Conservation (phyloP, 2,113 vertebrate species). For the Callaeas wilsoni region DNA sequence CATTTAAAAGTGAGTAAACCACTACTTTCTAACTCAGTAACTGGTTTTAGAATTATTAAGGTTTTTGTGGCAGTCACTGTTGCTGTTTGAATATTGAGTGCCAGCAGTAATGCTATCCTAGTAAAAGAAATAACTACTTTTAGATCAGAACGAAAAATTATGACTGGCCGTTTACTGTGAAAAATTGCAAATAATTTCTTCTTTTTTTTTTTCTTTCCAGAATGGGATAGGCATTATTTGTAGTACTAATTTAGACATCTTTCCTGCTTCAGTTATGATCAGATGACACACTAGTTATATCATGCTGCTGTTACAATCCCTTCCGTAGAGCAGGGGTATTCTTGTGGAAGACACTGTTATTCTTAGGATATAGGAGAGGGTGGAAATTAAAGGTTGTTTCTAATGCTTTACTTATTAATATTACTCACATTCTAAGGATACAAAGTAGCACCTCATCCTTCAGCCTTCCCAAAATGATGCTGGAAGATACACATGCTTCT, state of each 20-base stretch:
- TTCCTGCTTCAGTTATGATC: background rate
- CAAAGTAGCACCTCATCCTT: background rate
- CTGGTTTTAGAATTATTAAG: background rate
- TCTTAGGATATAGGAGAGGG: background rate
- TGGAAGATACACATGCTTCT: background rate
- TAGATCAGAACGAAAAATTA: background rate
- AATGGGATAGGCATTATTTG: background rate
- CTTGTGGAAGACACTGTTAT: background rate
- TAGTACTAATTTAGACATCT: background rate
- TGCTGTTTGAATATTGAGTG: background rate
- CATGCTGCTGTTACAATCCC: accelerated
- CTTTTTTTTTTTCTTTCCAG: background rate
- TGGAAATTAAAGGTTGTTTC: background rate
- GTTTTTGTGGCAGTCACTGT: background rate
- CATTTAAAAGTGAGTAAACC: background rate
- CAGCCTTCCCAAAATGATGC: background rate
- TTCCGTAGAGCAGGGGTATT: background rate
- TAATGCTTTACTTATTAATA: background rate
- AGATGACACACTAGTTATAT: background rate
- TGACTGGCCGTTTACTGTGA: background rate
- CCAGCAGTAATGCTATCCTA: background rate
- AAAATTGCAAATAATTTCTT: background rate
- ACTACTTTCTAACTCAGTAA: background rate
- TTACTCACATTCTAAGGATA: background rate
- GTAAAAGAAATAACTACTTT: background rate